Conservation (phyloP, 2,797 vertebrate species). For the Bryconaethiops microstoma region DNA sequence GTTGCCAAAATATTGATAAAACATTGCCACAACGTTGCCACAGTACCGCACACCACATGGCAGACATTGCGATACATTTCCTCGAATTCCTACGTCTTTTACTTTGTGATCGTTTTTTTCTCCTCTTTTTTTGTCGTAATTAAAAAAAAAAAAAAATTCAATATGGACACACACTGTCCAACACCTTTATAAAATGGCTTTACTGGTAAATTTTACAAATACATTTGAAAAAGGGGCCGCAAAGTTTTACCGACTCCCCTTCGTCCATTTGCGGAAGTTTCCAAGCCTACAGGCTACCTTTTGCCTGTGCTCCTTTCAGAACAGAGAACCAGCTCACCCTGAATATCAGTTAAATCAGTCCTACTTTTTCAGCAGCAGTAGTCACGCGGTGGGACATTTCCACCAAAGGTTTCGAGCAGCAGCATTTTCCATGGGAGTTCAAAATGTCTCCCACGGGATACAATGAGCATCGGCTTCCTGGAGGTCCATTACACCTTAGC, state of each 20-base stretch:
- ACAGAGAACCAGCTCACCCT: conserved; percentile 97
- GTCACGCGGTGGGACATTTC: conserved; percentile 86
- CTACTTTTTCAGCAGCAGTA: conserved; percentile 93
- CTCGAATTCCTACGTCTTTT: conserved; percentile 34
- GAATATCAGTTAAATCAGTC: conserved; percentile 87
- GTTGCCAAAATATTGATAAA: conserved; percentile 73
- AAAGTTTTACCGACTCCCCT: conserved; percentile 46
- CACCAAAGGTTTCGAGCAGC: conserved; percentile 93
- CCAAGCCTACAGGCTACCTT: conserved; percentile 75
- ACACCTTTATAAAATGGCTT: conserved; percentile 61
- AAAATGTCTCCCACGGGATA: conserved; percentile 86
- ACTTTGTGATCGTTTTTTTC: conserved; percentile 2
- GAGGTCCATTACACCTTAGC: conserved; percentile 86
- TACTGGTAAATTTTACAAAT: conserved; percentile 61
- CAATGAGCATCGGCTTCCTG: conserved; percentile 80
- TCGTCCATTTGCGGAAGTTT: conserved; percentile 68
- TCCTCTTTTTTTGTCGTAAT: conserved; percentile 38
- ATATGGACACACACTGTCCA: conserved; percentile 58
- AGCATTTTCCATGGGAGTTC: conserved; percentile 85
- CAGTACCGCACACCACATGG: conserved; percentile 53
- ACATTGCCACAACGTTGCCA: conserved; percentile 56
- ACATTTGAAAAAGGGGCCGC: conserved; percentile 67
- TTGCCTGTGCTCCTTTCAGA: conserved; percentile 85
- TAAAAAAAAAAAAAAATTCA: conserved; percentile 33
- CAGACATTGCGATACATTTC: conserved; percentile 50